These are phyloP conservation scores for Lycodopsis pacificus DNA, from an alignment of 2,797 vertebrate genomes.

Conservation along the genomic window DNA sequence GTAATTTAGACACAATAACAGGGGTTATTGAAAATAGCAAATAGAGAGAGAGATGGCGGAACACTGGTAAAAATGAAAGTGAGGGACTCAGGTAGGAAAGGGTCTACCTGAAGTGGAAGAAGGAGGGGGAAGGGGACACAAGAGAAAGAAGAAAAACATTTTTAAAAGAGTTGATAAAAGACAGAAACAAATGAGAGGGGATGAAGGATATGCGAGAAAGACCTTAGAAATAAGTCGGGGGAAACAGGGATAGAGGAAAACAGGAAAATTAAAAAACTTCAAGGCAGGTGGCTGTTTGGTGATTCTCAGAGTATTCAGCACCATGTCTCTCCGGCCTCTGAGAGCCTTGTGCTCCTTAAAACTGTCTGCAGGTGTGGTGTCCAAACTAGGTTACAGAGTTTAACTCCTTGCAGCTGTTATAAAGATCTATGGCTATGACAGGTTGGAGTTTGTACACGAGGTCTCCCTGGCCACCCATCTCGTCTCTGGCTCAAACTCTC, in stretches of 20 bases:
- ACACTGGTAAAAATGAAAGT: not conserved
- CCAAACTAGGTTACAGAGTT: not conserved
- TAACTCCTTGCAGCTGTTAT: conserved; percentile 18
- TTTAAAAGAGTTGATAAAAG: not conserved
- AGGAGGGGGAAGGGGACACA: too few species aligned
- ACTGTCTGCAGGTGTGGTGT: conserved; percentile 40
- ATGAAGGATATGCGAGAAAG: not conserved
- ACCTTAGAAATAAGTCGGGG: not conserved
- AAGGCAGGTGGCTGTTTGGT: conserved; percentile 21
- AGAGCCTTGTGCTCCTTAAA: too few species aligned
- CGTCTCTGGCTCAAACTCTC: not conserved
- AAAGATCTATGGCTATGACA: conserved; percentile 20
- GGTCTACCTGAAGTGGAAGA: too few species aligned
- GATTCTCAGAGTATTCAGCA: conserved; percentile 34
- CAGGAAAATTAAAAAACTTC: not conserved
- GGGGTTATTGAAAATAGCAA: too few species aligned
- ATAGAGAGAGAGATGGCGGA: too few species aligned
- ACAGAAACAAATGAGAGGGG: not conserved
- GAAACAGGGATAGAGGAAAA: not conserved
- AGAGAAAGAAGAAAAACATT: not conserved
- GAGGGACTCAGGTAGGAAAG: not conserved
- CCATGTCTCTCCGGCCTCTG: conserved; percentile 14
- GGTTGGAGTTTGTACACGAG: too few species aligned
- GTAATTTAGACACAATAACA: too few species aligned
- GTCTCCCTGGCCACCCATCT: not conserved